Base-by-base conservation (phyloP, 2,888 invertebrate species). In the Cosmorhoe ocellata region DNA sequence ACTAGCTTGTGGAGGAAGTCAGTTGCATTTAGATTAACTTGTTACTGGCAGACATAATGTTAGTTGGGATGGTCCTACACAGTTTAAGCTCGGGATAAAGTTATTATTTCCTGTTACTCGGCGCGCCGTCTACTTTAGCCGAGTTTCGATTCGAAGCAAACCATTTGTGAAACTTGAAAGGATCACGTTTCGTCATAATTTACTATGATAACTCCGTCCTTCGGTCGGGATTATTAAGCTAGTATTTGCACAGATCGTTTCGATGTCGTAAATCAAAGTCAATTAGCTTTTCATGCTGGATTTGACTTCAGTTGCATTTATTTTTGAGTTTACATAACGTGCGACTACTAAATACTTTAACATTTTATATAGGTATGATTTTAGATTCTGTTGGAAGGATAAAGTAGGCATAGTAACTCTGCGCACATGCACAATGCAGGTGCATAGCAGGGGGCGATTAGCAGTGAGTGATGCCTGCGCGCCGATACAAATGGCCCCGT, bases 1-100 rank as follows among this genome's bases (percentile, higher is more conserved):
- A 75, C 79, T 76, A 80, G 71, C 78, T 77, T 60, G 77, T 74
- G 63, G 77, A 77, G 77, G 81, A 80, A 86, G 83, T 78, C 79
- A 77, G 83, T 73, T 83, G 84, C 84, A 88, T 90, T 89, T 86
- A 88, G 84, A 89, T 89, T 86, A 88, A 88, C 85, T 89, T 89
- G 89, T 88, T 87, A 88, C 85, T 82, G 76, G 84, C 87, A 88
- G 86, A 80, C 88, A 87, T 84, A 85, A 86, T 88, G 88, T 86
- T 87, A 84, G 86, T 84, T 78, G 83, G n/a, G 86, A 73, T 84
- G 79, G 81, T 84, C 81, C 79, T 78, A 67, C 79, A 82, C 79
- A 82, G 86, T 82, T 81, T 79, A 78, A 82, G 79, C 82, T 78
- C 63, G 69, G 79, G 80, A 87, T 85, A 83, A 89, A 89, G 86